A percentile compares a stretch with the other conserved stretches of the same genome.
Conservation (phyloP, 2,888 invertebrate species). For the Volucella zonaria region DNA sequence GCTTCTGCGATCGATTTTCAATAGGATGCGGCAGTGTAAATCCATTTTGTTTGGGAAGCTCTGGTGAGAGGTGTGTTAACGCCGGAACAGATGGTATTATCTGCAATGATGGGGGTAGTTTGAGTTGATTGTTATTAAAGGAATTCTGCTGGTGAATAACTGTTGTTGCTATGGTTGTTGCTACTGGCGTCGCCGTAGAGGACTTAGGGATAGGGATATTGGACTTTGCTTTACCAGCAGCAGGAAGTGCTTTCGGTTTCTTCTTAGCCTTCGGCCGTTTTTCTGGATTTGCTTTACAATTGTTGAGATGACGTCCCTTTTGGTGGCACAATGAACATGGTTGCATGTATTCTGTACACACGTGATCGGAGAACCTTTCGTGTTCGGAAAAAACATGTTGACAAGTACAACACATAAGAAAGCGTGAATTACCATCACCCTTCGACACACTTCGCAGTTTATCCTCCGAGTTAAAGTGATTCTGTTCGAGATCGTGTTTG, state of each 20-base stretch:
- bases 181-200: constrained; percentile 1
- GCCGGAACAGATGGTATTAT: neutral
- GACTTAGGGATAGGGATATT: constrained; percentile 10
- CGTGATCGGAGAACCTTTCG: constrained; percentile 90
- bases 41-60: constrained; percentile 62
- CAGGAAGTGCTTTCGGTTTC: constrained; percentile 67
- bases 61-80: neutral
- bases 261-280: constrained; percentile 76
- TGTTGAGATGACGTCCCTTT: constrained; percentile 80
- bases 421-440: constrained; percentile 84
- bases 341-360: constrained; percentile 83
- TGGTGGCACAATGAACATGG: constrained; percentile 81
- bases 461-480: constrained; percentile 86
- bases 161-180: neutral
- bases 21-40: constrained; percentile 23
- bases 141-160: too few relatives aligned
- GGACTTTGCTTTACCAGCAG: constrained; percentile 24
- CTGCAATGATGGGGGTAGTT: constrained; percentile 21
- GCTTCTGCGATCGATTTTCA: constrained; percentile 8
- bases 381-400: constrained; percentile 90
- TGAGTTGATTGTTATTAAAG: constrained; percentile 21
- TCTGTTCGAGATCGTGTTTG: constrained; percentile 90
- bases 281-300: constrained; percentile 79
- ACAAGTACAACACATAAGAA: constrained; percentile 91
- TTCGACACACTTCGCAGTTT: constrained; percentile 84